Evolutionary conservation across 2,113 vertebrate genomes (phyloP), one percentile per base, ranked within the genome.

Genomic region (Podarcis muralis): DNA sequence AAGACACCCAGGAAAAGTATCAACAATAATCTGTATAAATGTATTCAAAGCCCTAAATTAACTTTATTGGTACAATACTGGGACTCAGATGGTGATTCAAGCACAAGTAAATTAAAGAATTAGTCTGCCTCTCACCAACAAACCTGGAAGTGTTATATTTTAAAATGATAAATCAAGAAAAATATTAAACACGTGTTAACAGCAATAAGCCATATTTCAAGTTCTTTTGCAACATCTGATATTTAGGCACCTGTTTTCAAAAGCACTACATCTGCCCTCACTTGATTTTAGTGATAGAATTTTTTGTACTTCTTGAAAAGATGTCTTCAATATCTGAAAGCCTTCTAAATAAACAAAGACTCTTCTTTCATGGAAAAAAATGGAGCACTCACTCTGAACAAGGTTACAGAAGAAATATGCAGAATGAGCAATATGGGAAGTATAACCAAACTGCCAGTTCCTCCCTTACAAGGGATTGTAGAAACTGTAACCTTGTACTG

Each of bases 311-410:
- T 32, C 11, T 53, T 79, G 59, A 32, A 79, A 43, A 74, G 27
- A 59, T 40, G 15, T 59, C 40, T 80, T 53, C 65, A 68, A 85
- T 80, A 78, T 90, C 71, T 84, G 81, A 76, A 87, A 91, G 3
- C 37, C 71, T 81, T 53, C 16, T 74, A 53, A 81, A 81, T 62
- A 48, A 40, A 71, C 53, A 22, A 68, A 16, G 48, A 13, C 48
- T 84, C 27, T 18, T n/a, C 30, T 11, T 25, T 59, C n/a, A 75
- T 85, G 22, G 12, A 80, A 16, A 71, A 18, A 20, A 57, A 53
- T 7, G n/a, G 66, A 66, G 27, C 48, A 35, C 20, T 69, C 32
- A 35, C 16, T 62, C 37, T 81, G 78, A 69, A 57, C 76, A n/a
- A 69, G n/a, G 20, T 32, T 81, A 59, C 23, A 23, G n/a, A 78